These are phyloP conservation scores for Aplodontia rufa DNA, from an alignment of 2,113 vertebrate genomes.

Conservation along the genomic window DNA sequence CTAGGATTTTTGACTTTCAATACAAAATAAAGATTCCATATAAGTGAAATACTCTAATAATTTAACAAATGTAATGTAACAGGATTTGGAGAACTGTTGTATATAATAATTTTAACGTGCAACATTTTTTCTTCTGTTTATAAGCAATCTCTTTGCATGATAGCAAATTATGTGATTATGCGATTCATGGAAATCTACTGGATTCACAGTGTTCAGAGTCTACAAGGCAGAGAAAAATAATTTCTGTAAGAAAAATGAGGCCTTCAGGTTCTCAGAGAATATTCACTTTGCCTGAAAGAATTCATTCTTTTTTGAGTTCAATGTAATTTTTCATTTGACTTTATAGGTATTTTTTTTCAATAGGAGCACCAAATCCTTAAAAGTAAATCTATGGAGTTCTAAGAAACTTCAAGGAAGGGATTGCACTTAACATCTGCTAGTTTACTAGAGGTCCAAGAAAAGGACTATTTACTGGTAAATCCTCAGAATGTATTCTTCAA, in stretches of 20 bases:
- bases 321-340: conserved; percentile 1
- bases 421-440: neutral
- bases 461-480: neutral
- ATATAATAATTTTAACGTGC: neutral
- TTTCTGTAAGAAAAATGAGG: neutral
- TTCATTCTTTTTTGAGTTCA: neutral
- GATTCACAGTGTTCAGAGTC: neutral
- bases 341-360: neutral
- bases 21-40: neutral
- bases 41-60: neutral
- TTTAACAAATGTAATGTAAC: neutral
- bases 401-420: neutral
- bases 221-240: neutral
- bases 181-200: neutral
- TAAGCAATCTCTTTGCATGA: neutral
- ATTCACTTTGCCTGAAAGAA: neutral
- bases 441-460: neutral
- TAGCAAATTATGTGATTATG: neutral
- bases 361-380: neutral
- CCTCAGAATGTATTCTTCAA: neutral
- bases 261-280: neutral
- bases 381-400: neutral
- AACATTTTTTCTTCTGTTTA: neutral
- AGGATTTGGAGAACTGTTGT: neutral
- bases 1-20: neutral